phyloP scores from a whole-genome alignment of 1,140 invertebrate species.

The Oncopodura yosiiana region DNA sequence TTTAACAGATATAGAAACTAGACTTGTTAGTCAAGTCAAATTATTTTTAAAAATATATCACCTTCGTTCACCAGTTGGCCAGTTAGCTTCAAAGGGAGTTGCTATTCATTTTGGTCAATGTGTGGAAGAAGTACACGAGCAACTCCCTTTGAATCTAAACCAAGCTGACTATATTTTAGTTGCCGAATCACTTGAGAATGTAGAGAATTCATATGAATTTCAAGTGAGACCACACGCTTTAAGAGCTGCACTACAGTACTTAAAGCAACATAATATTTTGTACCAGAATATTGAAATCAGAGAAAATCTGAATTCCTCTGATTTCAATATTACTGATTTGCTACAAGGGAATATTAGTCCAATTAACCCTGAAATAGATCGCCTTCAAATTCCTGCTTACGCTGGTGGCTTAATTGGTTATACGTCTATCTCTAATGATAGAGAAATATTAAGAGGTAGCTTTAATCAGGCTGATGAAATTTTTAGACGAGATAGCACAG shows the following conservation, averaged over 20 bases:
- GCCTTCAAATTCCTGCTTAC: too few species aligned
- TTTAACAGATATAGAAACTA: neutral
- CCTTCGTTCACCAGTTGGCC: neutral
- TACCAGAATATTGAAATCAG: neutral
- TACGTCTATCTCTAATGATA: too few species aligned
- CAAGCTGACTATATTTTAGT: neutral
- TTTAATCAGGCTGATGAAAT: neutral
- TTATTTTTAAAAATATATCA: conserved; percentile 2
- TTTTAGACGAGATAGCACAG: neutral
- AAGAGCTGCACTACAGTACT: neutral
- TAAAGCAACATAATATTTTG: neutral
- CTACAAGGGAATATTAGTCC: too few species aligned
- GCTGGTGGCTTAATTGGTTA: too few species aligned
- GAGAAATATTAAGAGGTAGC: neutral
- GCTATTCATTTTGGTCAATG: conserved; percentile 1
- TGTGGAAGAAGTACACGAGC: neutral
- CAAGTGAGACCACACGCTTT: neutral
- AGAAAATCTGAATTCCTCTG: too few species aligned
- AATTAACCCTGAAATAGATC: too few species aligned
- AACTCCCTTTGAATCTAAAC: neutral
- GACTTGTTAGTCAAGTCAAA: conserved; percentile 11
- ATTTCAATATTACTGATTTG: too few species aligned
- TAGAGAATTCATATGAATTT: neutral
- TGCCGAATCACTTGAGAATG: neutral
- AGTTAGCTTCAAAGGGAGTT: neutral